A percentile compares a stretch with the other conserved stretches of the same genome.
phyloP scores from a whole-genome alignment of 2,888 invertebrate genomes.

The Cacoxenus indagator region DNA sequence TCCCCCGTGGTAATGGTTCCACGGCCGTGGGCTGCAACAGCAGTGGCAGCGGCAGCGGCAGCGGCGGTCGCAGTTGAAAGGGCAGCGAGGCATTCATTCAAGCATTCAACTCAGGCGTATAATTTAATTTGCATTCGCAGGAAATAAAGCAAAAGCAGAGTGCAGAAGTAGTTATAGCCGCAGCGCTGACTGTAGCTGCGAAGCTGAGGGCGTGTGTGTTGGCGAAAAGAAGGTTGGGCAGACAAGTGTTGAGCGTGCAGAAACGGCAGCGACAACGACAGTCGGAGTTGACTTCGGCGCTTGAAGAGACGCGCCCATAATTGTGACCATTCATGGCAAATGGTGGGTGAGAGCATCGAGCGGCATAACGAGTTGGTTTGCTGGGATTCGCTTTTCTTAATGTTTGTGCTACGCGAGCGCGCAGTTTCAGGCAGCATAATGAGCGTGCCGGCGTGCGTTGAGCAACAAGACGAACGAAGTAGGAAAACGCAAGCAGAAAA shows the following conservation, averaged over 20 bases:
- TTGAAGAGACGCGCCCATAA: not conserved
- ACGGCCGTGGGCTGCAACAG: not conserved
- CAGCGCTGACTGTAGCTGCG: too few species aligned
- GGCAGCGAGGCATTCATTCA: not conserved
- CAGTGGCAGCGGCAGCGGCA: not conserved
- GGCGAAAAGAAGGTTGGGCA: not conserved
- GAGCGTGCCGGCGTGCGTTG: not conserved
- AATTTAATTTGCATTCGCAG: conserved; percentile 22
- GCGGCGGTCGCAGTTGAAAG: not conserved
- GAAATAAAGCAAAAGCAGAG: conserved; percentile 5
- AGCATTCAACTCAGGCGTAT: conserved; percentile 17
- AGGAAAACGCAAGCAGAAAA: not conserved
- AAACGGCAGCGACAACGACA: not conserved
- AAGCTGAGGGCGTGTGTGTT: not conserved
- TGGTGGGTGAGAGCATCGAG: too few species aligned
- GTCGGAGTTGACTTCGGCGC: too few species aligned
- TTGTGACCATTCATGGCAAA: not conserved
- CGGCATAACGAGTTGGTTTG: not conserved
- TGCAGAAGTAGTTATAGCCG: conserved; percentile 10
- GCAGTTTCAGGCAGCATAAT: not conserved
- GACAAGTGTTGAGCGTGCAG: too few species aligned
- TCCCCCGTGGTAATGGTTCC: not conserved
- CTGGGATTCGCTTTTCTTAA: too few species aligned
- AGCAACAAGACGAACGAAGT: not conserved
- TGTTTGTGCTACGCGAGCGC: too few species aligned